Evolutionary conservation across 1,140 invertebrate species (phyloP).

Genomic region (Nephotettix cincticeps): DNA sequence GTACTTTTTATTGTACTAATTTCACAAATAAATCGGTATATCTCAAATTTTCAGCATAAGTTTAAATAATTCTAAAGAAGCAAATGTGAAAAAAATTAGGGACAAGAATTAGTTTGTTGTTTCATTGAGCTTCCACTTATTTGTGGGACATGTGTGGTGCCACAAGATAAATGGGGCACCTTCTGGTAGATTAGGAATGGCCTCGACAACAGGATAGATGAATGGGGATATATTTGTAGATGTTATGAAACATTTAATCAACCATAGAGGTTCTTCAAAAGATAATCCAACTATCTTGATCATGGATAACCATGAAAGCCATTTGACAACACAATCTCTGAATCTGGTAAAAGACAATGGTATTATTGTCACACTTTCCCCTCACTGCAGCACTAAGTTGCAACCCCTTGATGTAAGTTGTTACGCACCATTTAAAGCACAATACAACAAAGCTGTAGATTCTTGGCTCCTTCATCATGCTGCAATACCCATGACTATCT

Average conservation of each 20-base stretch:
- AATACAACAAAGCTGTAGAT: too few relatives aligned
- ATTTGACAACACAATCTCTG: conserved; percentile 40
- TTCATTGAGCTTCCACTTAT: too few relatives aligned
- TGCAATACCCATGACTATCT: too few relatives aligned
- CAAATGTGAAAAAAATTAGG: too few relatives aligned
- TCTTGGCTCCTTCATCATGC: too few relatives aligned
- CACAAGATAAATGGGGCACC: conserved; percentile 33
- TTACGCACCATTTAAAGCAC: too few relatives aligned
- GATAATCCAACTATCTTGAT: conserved; percentile 46
- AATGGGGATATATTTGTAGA: conserved; percentile 36
- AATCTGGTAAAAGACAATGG: conserved; percentile 38
- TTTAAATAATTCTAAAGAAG: background rate
- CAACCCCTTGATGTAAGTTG: conserved; percentile 40
- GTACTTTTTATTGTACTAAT: too few relatives aligned
- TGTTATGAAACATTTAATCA: conserved; percentile 39
- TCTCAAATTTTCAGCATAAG: background rate
- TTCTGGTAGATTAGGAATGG: conserved; percentile 42
- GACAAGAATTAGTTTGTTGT: too few relatives aligned
- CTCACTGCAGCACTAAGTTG: conserved; percentile 41
- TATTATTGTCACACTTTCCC: conserved; percentile 42
- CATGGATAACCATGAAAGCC: conserved; percentile 46
- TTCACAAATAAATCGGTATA: too few relatives aligned
- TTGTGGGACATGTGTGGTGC: too few relatives aligned
- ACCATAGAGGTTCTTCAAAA: conserved; percentile 33
- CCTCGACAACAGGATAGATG: conserved; percentile 46